Evolutionary conservation across 2,888 invertebrate genomes (phyloP).

Genomic region (Muschampia plurimacula): DNA sequence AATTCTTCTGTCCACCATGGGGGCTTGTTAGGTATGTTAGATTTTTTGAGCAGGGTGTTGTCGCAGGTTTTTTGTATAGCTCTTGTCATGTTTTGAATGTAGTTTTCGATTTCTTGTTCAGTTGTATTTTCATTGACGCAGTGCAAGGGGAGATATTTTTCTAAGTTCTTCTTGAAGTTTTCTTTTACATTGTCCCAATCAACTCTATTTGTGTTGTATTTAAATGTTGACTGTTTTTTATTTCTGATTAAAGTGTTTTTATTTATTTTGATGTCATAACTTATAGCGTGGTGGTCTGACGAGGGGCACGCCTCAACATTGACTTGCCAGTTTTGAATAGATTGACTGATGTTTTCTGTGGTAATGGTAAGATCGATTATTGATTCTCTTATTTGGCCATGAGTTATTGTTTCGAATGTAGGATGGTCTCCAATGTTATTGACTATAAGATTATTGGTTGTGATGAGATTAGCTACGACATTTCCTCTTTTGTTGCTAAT

Average conservation of each 20-base stretch:
- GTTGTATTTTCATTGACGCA: not conserved
- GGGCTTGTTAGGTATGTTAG: not conserved
- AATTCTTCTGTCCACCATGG: slow-evolving; percentile 42
- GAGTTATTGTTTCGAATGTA: not conserved
- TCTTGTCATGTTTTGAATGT: not conserved
- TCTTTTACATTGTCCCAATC: not conserved
- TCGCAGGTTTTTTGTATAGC: slow-evolving; percentile 22
- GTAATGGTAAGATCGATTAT: not conserved
- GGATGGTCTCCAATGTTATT: not conserved
- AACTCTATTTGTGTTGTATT: not conserved
- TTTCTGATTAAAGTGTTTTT: not conserved
- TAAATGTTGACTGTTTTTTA: not conserved
- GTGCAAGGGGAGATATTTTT: not conserved
- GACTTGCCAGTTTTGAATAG: not conserved
- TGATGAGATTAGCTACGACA: not conserved
- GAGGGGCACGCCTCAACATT: not conserved
- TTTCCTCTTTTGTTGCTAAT: not conserved
- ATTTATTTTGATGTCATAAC: not conserved
- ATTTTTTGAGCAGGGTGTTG: not conserved
- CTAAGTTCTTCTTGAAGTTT: not conserved
- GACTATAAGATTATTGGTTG: not conserved
- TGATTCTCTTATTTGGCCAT: not conserved
- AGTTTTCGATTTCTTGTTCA: not conserved
- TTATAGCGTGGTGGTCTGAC: not conserved
- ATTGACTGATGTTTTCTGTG: not conserved